Base-by-base conservation (phyloP, 2,888 invertebrate genomes). In the Bugula neritina region DNA sequence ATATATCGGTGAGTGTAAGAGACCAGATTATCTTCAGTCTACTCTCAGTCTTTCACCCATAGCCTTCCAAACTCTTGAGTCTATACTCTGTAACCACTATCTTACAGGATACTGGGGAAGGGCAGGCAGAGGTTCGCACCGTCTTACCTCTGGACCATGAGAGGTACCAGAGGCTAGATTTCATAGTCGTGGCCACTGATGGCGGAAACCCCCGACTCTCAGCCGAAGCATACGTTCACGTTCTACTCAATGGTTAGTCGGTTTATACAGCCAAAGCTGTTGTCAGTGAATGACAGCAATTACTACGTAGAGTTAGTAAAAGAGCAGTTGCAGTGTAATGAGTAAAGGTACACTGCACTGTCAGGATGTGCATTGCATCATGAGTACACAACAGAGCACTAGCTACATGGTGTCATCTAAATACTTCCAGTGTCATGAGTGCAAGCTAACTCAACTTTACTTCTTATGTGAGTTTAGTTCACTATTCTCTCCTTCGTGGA, bases 191-290 rank as follows among this genome's bases (percentile, higher is more conserved):
- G 69, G 94, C 93, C 1, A 87, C 89, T 25, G 95, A 96, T 86
- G 88, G 88, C 74, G 95, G 94, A 17, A 88, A 89, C n/a, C 94
- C 94, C 17, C 88, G 90, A 75, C 87, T 93, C 23, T 89, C 89
- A 74, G 90, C 91, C 75, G 91, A 91, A 1, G 91, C 92, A 17
- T 91, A 92, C 80, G 90, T 94, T 23, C 91, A 92, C 88, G 87
- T 95, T 43, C 88, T 88, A 43, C 23, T 70, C 10, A 43, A 17
- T 43, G 70, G 63, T 63, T 31, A 3, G 34, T 55, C 17, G n/a
- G n/a, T n/a, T n/a, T n/a, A n/a, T n/a, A n/a, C n/a, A n/a, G n/a
- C n/a, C n/a, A n/a, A n/a, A n/a, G n/a, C n/a, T n/a, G n/a, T n/a
- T n/a, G n/a, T n/a, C n/a, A n/a, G n/a, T n/a, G n/a, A n/a, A n/a